Evolutionary conservation across 2,888 invertebrate species (phyloP).

Genomic region (Neuroscelio doddi): DNA sequence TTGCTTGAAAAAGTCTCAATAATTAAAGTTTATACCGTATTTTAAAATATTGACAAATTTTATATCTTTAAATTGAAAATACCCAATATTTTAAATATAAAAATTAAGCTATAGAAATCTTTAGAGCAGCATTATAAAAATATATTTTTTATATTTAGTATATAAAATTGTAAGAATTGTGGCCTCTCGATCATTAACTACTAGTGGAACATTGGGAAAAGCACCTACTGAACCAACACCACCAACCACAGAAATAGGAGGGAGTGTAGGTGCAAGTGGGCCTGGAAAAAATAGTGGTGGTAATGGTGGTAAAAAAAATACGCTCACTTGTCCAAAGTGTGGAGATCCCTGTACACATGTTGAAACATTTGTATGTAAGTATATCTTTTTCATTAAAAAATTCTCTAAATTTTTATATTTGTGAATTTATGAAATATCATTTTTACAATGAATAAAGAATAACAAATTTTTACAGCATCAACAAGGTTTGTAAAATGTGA

Average conservation of each 20-base stretch:
- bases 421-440: slow-evolving; percentile 4
- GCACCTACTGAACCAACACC: slow-evolving; percentile 65
- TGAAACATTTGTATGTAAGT: slow-evolving; percentile 93
- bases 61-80: too few species aligned
- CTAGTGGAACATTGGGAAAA: slow-evolving; percentile 60
- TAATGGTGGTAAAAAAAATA: slow-evolving; percentile 79
- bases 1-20: too few species aligned
- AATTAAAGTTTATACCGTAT: too few species aligned
- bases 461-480: slow-evolving; percentile 74
- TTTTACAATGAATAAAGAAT: not conserved
- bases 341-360: slow-evolving; percentile 98
- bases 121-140: too few species aligned
- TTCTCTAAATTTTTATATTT: not conserved
- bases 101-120: too few species aligned
- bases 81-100: too few species aligned
- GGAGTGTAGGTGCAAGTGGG: slow-evolving; percentile 42
- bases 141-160: too few species aligned
- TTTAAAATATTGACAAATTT: too few species aligned
- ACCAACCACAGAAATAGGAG: slow-evolving; percentile 58
- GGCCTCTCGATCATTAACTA: slow-evolving; percentile 60
- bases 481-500: slow-evolving; percentile 98
- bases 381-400: not conserved
- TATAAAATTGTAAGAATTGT: slow-evolving; percentile 67
- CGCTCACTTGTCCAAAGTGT: slow-evolving; percentile 95
- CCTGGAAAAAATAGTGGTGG: slow-evolving; percentile 63